Evolutionary conservation across 2,797 vertebrate species (phyloP).

Genomic region (Peromyscus melanophrys): DNA sequence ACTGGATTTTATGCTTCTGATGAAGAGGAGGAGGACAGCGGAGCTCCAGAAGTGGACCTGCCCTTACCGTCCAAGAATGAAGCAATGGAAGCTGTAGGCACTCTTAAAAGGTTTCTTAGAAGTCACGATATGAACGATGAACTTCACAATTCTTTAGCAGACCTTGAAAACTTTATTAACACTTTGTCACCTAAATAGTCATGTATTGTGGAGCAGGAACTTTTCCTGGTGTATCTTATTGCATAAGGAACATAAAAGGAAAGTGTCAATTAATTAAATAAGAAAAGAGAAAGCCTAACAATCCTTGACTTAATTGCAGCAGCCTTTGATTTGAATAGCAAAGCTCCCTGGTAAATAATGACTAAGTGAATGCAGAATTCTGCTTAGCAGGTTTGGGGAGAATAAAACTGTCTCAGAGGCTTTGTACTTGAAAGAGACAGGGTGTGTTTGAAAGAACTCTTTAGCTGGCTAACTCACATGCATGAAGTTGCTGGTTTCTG

Average conservation of each 20-base stretch:
- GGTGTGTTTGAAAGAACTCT: constrained; percentile 20
- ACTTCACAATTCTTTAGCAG: constrained; percentile 84
- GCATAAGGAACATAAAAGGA: constrained; percentile 47
- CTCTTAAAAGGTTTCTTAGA: constrained; percentile 87
- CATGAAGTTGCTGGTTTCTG: constrained; percentile 33
- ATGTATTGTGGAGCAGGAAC: constrained; percentile 35
- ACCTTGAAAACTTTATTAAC: constrained; percentile 89
- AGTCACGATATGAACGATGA: constrained; percentile 82
- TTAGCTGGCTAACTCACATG: constrained; percentile 14
- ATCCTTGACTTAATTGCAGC: constrained; percentile 56
- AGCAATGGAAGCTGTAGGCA: constrained; percentile 86
- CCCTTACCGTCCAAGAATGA: constrained; percentile 86
- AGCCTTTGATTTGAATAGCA: constrained; percentile 64
- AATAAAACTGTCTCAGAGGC: constrained; percentile 52
- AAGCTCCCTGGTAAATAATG: constrained; percentile 56
- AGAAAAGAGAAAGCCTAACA: constrained; percentile 44
- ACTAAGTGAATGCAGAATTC: constrained; percentile 65
- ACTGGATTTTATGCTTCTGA: constrained; percentile 63
- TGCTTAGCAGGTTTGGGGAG: constrained; percentile 48
- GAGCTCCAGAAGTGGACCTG: constrained; percentile 68
- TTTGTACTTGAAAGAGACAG: constrained; percentile 19
- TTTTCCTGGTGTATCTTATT: constrained; percentile 69
- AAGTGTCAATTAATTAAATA: constrained; percentile 58
- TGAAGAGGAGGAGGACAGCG: constrained; percentile 73
- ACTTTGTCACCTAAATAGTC: constrained; percentile 77